These are phyloP conservation scores for Carollia perspicillata DNA, from an alignment of 2,113 vertebrate genomes.

Conservation along the genomic window DNA sequence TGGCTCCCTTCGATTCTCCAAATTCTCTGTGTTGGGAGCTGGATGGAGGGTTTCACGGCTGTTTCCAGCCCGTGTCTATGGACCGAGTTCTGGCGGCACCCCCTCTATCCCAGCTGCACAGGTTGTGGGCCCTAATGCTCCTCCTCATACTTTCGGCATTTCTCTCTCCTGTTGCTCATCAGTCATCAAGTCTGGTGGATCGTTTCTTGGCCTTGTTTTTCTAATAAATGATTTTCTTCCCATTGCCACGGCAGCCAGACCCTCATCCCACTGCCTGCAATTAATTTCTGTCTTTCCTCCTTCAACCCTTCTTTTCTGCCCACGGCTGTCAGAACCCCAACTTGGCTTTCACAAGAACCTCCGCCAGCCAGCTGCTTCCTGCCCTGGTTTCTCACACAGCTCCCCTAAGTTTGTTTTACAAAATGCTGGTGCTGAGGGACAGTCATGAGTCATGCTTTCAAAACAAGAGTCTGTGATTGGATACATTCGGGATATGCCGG, in stretches of 20 bases:
- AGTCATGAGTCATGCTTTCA: constrained; percentile 52
- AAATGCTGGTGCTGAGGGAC: background rate
- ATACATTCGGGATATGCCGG: background rate
- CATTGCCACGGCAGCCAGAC: background rate
- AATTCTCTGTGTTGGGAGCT: background rate
- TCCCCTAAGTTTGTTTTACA: constrained; percentile 42
- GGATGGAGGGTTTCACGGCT: background rate
- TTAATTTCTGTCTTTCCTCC: background rate
- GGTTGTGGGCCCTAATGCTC: constrained; percentile 1
- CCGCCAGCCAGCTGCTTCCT: background rate
- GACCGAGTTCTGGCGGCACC: constrained; percentile 49
- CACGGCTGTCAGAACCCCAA: background rate
- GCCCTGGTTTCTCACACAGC: background rate
- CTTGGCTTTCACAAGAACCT: background rate
- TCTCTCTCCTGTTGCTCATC: constrained; percentile 48
- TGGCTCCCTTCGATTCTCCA: constrained; percentile 21
- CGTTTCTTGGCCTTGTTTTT: constrained; percentile 47
- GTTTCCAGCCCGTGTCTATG: constrained; percentile 18
- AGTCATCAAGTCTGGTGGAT: constrained; percentile 55
- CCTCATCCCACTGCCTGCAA: background rate
- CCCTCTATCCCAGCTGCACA: constrained; percentile 49
- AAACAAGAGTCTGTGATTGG: constrained; percentile 3
- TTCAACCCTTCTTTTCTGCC: background rate
- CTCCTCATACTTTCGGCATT: constrained; percentile 62
- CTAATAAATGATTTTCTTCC: constrained; percentile 54